phyloP scores from a whole-genome alignment of 2,888 invertebrate species.

The Exephanes ischioxanthus region DNA sequence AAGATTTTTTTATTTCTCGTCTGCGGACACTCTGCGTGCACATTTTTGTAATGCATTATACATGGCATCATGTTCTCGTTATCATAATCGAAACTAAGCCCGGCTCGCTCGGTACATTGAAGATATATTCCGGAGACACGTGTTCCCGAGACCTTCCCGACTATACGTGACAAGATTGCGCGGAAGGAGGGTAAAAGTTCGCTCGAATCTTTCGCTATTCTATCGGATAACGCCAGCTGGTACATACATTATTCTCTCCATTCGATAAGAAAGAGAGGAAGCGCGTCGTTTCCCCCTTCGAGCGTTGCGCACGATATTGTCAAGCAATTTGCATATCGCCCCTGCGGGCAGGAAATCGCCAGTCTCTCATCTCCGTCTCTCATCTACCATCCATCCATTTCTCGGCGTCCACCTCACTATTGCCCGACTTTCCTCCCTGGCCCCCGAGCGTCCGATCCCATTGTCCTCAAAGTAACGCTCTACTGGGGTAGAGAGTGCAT shows the following conservation, averaged over 20 bases:
- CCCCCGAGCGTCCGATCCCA: conserved; percentile 52
- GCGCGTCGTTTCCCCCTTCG: conserved; percentile 53
- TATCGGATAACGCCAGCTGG: conserved; percentile 47
- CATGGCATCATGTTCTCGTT: conserved; percentile 29
- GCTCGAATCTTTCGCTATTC: conserved; percentile 37
- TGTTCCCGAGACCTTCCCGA: conserved; percentile 19
- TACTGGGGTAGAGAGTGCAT: conserved; percentile 60
- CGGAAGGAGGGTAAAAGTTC: conserved; percentile 20
- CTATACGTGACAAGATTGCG: conserved; percentile 16
- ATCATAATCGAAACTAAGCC: conserved; percentile 43
- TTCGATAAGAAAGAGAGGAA: conserved; percentile 69
- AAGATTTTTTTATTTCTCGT: conserved; percentile 14
- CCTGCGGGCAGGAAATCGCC: conserved; percentile 67
- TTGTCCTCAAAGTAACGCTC: conserved; percentile 66
- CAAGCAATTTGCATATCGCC: conserved; percentile 70
- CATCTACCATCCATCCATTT: background rate
- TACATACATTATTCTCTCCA: conserved; percentile 65
- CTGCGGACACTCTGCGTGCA: background rate
- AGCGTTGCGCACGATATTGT: conserved; percentile 67
- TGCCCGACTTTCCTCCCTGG: conserved; percentile 48
- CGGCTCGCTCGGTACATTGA: background rate
- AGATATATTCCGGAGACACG: conserved; percentile 30
- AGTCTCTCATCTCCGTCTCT: conserved; percentile 30
- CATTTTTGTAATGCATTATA: conserved; percentile 18
- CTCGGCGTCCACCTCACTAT: conserved; percentile 28